Conservation (phyloP, 2,888 invertebrate species). For the Drosophila testacea region DNA sequence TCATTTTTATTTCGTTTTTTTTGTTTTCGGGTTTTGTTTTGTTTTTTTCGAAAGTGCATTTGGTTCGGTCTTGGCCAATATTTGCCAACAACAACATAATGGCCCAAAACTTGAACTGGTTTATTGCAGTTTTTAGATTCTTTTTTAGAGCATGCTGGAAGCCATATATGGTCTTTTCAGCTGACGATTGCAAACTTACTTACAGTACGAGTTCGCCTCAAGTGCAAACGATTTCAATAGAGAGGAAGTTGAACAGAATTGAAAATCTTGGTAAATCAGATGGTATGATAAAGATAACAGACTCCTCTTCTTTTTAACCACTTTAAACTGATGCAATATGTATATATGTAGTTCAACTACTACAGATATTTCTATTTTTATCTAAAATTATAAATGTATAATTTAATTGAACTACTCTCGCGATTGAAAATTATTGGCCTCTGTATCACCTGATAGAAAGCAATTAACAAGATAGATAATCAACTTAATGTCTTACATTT, state of each 20-base stretch:
- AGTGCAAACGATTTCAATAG: conserved; percentile 44
- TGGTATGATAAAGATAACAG: background rate
- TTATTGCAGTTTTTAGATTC: conserved; percentile 69
- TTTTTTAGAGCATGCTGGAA: conserved; percentile 47
- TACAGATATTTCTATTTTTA: no score
- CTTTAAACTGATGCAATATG: background rate
- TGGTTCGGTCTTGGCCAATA: conserved; percentile 75
- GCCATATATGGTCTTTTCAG: conserved; percentile 38
- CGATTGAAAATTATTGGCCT: no score
- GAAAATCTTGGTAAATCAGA: background rate
- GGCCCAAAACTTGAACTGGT: conserved; percentile 70
- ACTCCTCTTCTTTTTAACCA: background rate
- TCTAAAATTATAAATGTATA: no score
- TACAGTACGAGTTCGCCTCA: conserved; percentile 34
- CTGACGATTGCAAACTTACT: conserved; percentile 38
- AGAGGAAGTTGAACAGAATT: conserved; percentile 21
- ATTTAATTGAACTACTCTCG: no score
- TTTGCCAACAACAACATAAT: conserved; percentile 61
- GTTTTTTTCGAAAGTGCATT: conserved; percentile 72
- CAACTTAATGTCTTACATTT: background rate
- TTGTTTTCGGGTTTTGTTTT: conserved; percentile 10
- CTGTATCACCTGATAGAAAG: background rate
- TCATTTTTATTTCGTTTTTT: conserved; percentile 24
- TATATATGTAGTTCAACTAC: no score
- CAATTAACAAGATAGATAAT: background rate